phyloP scores from a whole-genome alignment of 2,797 vertebrate genomes.

The Staurois parvus region DNA sequence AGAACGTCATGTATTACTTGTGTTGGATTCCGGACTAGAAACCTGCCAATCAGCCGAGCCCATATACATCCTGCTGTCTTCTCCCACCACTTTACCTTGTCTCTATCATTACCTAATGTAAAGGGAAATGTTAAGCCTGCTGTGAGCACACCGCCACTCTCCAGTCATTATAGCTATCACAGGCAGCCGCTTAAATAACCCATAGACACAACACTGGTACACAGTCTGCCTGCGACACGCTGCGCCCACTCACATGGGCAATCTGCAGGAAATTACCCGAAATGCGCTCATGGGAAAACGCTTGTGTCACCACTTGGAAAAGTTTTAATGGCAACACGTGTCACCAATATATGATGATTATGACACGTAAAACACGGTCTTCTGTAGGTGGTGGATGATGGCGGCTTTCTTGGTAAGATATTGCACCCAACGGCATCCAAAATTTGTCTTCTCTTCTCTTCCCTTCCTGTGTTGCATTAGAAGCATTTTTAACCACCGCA shows the following conservation, averaged over 20 bases:
- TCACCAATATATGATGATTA: no score
- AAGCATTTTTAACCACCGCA: no score
- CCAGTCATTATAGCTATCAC: neutral
- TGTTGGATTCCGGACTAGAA: neutral
- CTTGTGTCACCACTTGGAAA: neutral
- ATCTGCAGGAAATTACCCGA: neutral
- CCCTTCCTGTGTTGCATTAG: no score
- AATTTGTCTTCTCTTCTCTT: no score
- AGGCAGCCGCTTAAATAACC: conserved; percentile 19
- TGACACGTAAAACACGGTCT: no score
- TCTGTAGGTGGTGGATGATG: no score
- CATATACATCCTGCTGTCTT: conserved; percentile 20
- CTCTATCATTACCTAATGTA: conserved; percentile 42
- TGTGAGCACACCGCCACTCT: conserved; percentile 9
- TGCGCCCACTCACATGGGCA: neutral
- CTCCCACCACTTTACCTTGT: conserved; percentile 28
- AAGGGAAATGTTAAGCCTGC: conserved; percentile 40
- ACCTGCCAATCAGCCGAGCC: neutral
- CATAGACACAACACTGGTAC: conserved; percentile 2
- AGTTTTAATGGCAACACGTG: no score
- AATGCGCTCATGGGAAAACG: neutral
- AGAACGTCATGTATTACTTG: no score
- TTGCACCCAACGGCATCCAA: no score
- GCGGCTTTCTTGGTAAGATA: no score
- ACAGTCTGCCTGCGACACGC: neutral